Percentiles rank a stretch among this genome's conserved stretches.
Conservation (phyloP, 2,888 invertebrate species). For the Didymodactylos carnosus region DNA sequence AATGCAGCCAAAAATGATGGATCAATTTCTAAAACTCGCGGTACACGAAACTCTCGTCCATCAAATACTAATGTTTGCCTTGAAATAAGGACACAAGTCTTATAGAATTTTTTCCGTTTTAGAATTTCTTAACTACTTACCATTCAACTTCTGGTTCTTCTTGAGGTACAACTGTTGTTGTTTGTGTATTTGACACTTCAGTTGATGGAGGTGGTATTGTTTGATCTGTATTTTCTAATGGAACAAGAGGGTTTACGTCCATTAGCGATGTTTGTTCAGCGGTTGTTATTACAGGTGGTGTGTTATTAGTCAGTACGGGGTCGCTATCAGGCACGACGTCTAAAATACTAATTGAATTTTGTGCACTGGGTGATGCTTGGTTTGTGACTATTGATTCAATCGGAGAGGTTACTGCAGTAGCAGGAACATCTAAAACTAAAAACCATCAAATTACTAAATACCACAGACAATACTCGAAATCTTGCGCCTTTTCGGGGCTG, state of each 20-base stretch:
- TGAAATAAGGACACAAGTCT: constrained; percentile 4
- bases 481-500: too few relatives aligned
- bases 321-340: too few relatives aligned
- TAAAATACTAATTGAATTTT: too few relatives aligned
- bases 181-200: neutral
- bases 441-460: too few relatives aligned
- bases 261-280: neutral
- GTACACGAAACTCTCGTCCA: constrained; percentile 24
- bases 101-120: neutral
- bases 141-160: constrained; percentile 19
- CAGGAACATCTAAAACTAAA: too few relatives aligned
- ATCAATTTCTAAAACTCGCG: constrained; percentile 61
- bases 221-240: neutral
- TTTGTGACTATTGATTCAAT: constrained; percentile 16
- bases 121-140: constrained; percentile 17
- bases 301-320: neutral
- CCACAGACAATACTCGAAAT: too few relatives aligned
- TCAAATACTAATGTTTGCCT: neutral
- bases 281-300: constrained; percentile 11
- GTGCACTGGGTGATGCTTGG: constrained; percentile 11
- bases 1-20: constrained; percentile 68
- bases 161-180: constrained; percentile 17
- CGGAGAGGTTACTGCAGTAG: constrained; percentile 15
- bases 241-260: neutral
- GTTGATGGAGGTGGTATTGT: constrained; percentile 17